Percentiles rank a stretch among this genome's conserved stretches.
Evolutionary conservation across 1,140 invertebrate species (phyloP).

Genomic region (Drosophila jambulina): DNA sequence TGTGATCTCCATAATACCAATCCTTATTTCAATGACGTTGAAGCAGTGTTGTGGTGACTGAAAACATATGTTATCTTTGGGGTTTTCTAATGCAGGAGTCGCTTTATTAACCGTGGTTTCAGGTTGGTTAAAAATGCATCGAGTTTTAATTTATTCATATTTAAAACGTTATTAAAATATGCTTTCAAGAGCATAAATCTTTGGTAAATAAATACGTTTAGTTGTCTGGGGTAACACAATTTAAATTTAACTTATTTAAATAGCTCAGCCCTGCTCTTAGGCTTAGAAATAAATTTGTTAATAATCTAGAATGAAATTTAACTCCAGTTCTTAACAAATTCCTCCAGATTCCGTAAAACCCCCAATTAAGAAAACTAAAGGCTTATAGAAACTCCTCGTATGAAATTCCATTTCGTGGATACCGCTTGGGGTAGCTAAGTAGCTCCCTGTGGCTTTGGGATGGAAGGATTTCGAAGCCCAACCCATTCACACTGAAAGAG

Average conservation of each 20-base stretch:
- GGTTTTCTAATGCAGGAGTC: neutral
- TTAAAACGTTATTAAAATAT: neutral
- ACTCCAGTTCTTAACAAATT: neutral
- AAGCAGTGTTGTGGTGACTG: conserved; percentile 7
- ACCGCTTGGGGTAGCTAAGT: conserved; percentile 19
- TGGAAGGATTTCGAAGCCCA: conserved; percentile 11
- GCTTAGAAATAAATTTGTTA: neutral
- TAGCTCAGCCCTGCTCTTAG: neutral
- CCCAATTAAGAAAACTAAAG: neutral
- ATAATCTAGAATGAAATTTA: too few species aligned
- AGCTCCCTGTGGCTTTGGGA: conserved; percentile 15
- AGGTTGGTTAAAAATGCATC: too few species aligned
- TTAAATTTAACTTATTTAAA: neutral
- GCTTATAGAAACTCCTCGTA: neutral
- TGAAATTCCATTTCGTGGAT: conserved; percentile 11
- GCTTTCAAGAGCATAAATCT: accelerated
- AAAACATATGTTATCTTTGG: conserved; percentile 13
- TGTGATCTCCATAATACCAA: conserved; percentile 23
- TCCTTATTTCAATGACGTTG: conserved; percentile 8
- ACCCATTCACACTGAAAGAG: conserved; percentile 12
- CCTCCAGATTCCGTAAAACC: neutral
- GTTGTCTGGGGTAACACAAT: neutral
- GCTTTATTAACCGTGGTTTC: neutral
- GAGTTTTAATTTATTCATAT: neutral
- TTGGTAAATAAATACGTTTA: neutral